phyloP scores from a whole-genome alignment of 2,113 vertebrate species.

The Smithornis capensis region DNA sequence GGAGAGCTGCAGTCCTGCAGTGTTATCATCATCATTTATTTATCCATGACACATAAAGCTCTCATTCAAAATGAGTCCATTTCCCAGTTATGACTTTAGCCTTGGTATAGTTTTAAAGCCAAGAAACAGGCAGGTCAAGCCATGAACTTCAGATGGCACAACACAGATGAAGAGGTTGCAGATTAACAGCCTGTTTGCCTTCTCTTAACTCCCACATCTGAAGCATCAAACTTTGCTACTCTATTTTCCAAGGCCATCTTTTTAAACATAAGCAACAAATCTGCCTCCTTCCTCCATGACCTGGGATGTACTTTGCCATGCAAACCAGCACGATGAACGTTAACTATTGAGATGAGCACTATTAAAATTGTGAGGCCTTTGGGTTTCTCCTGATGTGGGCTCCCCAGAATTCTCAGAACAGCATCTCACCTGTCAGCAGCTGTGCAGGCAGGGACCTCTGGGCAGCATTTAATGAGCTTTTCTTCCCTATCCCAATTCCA shows the following conservation, averaged over 20 bases:
- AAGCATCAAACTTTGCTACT: background rate
- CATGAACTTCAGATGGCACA: background rate
- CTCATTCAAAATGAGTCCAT: background rate
- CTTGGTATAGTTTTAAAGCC: background rate
- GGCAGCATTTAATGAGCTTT: background rate
- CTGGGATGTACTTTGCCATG: background rate
- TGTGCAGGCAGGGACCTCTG: background rate
- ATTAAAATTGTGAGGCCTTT: background rate
- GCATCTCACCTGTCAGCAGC: background rate
- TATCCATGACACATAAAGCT: conserved; percentile 5
- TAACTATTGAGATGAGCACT: background rate
- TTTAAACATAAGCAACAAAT: background rate
- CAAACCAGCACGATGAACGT: background rate
- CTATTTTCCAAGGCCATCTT: background rate
- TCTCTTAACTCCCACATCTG: background rate
- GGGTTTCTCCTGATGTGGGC: background rate
- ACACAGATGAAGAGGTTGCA: background rate
- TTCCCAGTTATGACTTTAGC: background rate
- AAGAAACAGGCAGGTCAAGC: background rate
- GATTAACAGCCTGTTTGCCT: background rate
- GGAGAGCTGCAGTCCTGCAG: background rate
- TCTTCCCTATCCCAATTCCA: background rate
- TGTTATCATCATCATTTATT: background rate
- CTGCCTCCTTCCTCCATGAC: background rate
- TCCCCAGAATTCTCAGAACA: background rate